Percentiles rank a stretch among this genome's conserved stretches.
Conservation (phyloP, 2,113 vertebrate species). For the Andinoacara biseriatus region DNA sequence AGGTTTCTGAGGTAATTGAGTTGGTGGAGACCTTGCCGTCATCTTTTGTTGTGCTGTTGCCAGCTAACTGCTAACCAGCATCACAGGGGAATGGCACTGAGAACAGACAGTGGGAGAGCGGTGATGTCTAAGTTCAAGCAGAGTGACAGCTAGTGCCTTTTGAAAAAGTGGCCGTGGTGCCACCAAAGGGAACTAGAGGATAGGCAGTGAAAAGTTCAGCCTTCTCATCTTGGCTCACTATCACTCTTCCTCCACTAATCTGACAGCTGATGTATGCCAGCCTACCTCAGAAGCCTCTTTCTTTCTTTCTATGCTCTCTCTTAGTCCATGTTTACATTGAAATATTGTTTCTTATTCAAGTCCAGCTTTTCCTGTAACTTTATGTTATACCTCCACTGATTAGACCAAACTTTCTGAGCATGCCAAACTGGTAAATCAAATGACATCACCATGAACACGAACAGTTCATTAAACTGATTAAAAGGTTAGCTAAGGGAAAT, state of each 20-base stretch:
- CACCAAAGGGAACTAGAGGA: conserved; percentile 48
- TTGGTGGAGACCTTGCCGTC: not conserved
- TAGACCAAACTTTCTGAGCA: not conserved
- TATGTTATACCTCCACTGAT: not conserved
- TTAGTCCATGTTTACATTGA: conserved; percentile 19
- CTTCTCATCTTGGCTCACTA: conserved; percentile 44
- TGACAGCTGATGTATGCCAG: conserved; percentile 54
- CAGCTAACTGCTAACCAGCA: conserved; percentile 39
- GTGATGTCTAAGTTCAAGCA: conserved; percentile 42
- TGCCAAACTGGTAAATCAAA: conserved; percentile 1
- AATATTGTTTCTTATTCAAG: not conserved
- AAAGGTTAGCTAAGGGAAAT: conserved; percentile 47
- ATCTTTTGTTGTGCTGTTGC: conserved; percentile 43
- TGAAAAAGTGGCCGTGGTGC: conserved; percentile 46
- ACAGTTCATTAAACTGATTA: conserved; percentile 55
- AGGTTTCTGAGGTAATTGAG: conserved; percentile 31
- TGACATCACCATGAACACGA: not conserved
- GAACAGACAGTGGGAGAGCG: conserved; percentile 32
- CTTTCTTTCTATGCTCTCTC: not conserved
- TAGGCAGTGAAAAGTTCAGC: conserved; percentile 55
- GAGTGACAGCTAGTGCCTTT: conserved; percentile 56
- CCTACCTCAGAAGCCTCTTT: conserved; percentile 7
- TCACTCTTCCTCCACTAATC: conserved; percentile 54
- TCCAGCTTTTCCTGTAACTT: not conserved
- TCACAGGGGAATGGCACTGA: conserved; percentile 48